Evolutionary conservation across 2,113 vertebrate genomes (phyloP), one percentile per base, ranked within the genome.

Genomic region (Syngnathoides biaculeatus): DNA sequence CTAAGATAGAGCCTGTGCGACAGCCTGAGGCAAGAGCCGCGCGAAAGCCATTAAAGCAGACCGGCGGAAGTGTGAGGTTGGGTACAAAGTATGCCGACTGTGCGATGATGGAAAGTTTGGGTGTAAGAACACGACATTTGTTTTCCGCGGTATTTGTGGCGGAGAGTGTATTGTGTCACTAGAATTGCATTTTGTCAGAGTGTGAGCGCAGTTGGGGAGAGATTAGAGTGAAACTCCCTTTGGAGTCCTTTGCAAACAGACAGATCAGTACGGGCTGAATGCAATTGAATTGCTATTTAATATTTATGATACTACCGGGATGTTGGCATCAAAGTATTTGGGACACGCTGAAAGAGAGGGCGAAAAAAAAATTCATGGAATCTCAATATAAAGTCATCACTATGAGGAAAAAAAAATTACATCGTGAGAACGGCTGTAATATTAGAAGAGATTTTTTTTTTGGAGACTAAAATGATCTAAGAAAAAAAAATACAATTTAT

Each of bases 1-100:
- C 47, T 11, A 43, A 38, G 59, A 43, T 57, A 64, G 76, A 86
- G 72, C 85, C 74, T 75, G 67, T 55, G 59, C 65, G 35, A 65
- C 10, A 58, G 65, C 68, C 73, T 68, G 69, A 71, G 65, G 74
- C 80, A 70, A 57, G 50, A 14, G 50, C 65, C 62, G 67, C 43
- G 50, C 69, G 52, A 40, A 55, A 40, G 22, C 66, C 72, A 69
- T 69, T 66, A 68, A 75, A 58, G 45, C 61, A n/a, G 35, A 69
- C 47, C 30, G 48, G 4, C 59, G 47, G 30, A 43, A 24, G 67
- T 56, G 60, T 30, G 60, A 35, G 56, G 56, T 53, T n/a, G 22
- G 24, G 52, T 24, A 53, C 52, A 26, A 53, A 53, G 22, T 48
- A 53, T 24, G 24, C 24, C 11, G 22, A 55, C 22, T 26, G 52